A percentile compares a stretch with the other conserved stretches of the same genome.
These are phyloP conservation scores for Magallana ariakensis DNA, from an alignment of 1,140 invertebrate genomes.

Conservation along the genomic window DNA sequence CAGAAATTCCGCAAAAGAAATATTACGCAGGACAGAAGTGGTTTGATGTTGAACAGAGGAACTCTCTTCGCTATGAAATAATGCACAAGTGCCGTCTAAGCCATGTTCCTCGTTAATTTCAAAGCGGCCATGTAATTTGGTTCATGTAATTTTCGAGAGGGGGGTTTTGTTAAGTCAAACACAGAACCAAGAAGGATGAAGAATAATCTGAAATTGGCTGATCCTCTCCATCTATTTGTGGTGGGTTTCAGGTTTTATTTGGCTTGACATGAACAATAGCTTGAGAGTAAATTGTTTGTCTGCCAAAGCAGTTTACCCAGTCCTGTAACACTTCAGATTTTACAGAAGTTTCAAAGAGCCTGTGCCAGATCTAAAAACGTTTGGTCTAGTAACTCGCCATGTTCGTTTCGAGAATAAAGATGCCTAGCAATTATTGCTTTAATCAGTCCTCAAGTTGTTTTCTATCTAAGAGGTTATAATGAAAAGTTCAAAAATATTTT, in stretches of 20 bases:
- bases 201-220: background rate
- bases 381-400: background rate
- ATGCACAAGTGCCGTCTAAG: constrained; percentile 26
- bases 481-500: constrained; percentile 11
- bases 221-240: background rate
- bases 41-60: constrained; percentile 22
- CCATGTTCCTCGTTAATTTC: constrained; percentile 24
- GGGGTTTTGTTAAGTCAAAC: background rate
- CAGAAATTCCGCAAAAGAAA: constrained; percentile 3
- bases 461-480: background rate
- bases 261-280: constrained; percentile 26
- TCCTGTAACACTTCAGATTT: constrained; percentile 19
- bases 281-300: constrained; percentile 34
- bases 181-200: background rate
- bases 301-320: background rate
- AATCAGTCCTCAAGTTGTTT: background rate
- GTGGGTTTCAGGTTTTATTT: constrained; percentile 32
- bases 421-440: background rate
- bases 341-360: background rate
- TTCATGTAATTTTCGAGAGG: constrained; percentile 30
- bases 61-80: background rate
- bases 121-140: constrained; percentile 33
- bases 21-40: background rate
- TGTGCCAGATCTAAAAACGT: constrained; percentile 9
- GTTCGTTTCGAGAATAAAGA: background rate